phyloP scores from a whole-genome alignment of 2,113 vertebrate species.

The Pollimyrus isidori region DNA sequence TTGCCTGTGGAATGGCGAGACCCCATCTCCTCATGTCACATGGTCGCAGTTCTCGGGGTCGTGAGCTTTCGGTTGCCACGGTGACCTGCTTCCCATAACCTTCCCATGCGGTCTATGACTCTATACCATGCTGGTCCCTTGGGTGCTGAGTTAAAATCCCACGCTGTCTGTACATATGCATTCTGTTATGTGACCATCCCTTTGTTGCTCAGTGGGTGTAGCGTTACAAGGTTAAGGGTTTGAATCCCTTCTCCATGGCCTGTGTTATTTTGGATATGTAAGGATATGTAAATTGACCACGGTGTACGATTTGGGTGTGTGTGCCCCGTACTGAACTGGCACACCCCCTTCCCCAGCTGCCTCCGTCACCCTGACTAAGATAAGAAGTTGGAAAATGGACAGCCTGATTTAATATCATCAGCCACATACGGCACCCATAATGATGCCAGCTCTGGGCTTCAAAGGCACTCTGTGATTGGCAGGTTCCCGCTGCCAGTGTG shows the following conservation, averaged over 20 bases:
- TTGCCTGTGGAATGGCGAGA: neutral
- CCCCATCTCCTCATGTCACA: conserved; percentile 21
- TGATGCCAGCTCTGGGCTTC: neutral
- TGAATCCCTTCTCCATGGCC: neutral
- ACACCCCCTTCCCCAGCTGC: neutral
- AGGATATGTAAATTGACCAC: neutral
- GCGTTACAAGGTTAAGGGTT: neutral
- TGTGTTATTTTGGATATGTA: neutral
- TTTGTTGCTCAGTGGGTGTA: neutral
- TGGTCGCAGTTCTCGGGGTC: neutral
- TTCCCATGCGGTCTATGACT: neutral
- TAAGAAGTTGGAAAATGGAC: neutral
- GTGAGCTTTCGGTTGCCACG: neutral
- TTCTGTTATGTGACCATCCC: neutral
- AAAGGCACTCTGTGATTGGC: neutral
- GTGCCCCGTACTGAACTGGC: neutral
- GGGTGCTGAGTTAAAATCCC: neutral
- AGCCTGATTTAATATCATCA: neutral
- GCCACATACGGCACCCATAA: neutral
- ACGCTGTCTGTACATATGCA: neutral
- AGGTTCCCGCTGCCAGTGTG: conserved; percentile 94
- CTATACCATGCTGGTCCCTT: neutral
- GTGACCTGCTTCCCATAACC: neutral
- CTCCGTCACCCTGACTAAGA: conserved; percentile 37
- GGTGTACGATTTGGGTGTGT: neutral